A percentile compares a stretch with the other conserved stretches of the same genome.
phyloP scores from a whole-genome alignment of 2,888 invertebrate genomes.

The Cataglyphis albicans region DNA sequence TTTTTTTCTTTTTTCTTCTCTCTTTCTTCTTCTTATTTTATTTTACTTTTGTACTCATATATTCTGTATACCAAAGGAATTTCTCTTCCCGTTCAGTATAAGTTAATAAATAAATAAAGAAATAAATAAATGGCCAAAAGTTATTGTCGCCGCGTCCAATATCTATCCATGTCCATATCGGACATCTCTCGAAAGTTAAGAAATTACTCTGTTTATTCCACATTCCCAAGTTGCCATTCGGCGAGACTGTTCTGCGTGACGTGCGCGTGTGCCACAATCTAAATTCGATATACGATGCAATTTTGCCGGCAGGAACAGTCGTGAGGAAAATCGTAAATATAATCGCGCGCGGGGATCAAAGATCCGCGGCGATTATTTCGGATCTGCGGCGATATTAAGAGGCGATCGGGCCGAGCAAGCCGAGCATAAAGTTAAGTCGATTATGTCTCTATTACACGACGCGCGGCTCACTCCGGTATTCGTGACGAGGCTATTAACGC shows the following conservation, averaged over 20 bases:
- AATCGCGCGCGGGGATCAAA: conserved; percentile 41
- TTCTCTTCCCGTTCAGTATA: too few relatives aligned
- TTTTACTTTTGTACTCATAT: too few relatives aligned
- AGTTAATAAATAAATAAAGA: too few relatives aligned
- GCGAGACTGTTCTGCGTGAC: conserved; percentile 21
- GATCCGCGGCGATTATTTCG: conserved; percentile 49
- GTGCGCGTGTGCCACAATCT: conserved; percentile 30
- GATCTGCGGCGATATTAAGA: conserved; percentile 36
- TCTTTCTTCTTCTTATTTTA: too few relatives aligned
- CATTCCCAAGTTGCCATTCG: conserved; percentile 8
- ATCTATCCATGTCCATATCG: neutral
- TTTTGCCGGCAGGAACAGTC: conserved; percentile 37
- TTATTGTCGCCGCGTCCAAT: conserved; percentile 2
- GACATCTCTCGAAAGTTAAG: conserved; percentile 30
- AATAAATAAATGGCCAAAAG: conserved; percentile 6
- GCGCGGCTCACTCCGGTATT: conserved; percentile 39
- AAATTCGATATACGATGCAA: conserved; percentile 50
- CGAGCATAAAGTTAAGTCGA: conserved; percentile 52
- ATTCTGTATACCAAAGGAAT: too few relatives aligned
- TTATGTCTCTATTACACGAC: conserved; percentile 48
- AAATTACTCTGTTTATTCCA: conserved; percentile 33
- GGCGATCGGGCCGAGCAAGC: conserved; percentile 41
- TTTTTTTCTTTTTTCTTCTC: too few relatives aligned
- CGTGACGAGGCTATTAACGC: conserved; percentile 55
- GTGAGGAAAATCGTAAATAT: conserved; percentile 48